Conservation (phyloP, 2,797 vertebrate genomes). For the Betta splendens region DNA sequence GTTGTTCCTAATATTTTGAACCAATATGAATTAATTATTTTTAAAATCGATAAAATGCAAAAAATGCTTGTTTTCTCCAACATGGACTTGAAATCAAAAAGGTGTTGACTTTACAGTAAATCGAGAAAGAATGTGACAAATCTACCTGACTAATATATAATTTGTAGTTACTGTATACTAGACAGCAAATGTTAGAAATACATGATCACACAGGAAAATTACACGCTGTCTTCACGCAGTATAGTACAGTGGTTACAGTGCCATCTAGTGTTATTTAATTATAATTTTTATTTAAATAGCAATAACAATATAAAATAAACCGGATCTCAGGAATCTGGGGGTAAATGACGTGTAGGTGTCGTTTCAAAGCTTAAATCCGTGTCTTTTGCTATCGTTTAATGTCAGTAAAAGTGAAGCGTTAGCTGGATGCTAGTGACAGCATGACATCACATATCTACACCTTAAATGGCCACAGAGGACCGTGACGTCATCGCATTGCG, state of each 20-base stretch:
- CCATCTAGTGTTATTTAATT: conserved; percentile 57
- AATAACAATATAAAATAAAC: not conserved
- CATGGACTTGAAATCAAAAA: not conserved
- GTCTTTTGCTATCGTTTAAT: fast-evolving
- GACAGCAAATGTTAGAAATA: not conserved
- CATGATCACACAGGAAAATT: not conserved
- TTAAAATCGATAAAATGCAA: not conserved
- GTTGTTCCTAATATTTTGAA: no score
- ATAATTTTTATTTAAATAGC: conserved; percentile 5
- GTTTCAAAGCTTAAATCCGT: not conserved
- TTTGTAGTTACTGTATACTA: not conserved
- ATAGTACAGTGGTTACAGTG: conserved; percentile 10
- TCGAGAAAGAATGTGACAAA: not conserved
- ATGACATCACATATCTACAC: conserved; percentile 2
- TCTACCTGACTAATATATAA: not conserved
- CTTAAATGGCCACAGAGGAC: conserved; percentile 1
- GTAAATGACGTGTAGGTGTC: fast-evolving
- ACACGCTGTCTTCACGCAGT: not conserved
- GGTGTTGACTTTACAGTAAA: not conserved
- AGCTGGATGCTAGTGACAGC: not conserved
- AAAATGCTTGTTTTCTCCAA: not conserved
- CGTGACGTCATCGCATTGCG: conserved; percentile 26
- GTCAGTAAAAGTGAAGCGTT: not conserved
- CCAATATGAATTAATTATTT: no score
- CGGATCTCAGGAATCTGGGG: not conserved